A percentile compares a stretch with the other conserved stretches of the same genome.
Conservation (phyloP, 2,797 vertebrate genomes). For the Neopelma chrysocephalum region DNA sequence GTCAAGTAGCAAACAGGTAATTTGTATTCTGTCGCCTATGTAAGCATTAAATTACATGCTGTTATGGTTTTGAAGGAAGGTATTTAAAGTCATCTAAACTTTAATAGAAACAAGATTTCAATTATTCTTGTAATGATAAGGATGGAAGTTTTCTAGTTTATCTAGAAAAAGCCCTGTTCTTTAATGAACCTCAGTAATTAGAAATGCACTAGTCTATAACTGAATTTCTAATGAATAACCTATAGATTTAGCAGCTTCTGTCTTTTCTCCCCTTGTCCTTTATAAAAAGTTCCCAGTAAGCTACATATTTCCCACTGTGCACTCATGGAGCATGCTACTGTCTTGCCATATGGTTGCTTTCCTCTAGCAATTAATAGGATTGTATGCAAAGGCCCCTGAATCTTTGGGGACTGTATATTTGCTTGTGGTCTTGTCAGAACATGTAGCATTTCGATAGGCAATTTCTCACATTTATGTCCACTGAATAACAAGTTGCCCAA, state of each 20-base stretch:
- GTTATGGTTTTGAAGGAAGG: conserved; percentile 36
- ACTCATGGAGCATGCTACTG: neutral
- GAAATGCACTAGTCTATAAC: neutral
- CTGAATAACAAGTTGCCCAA: conserved; percentile 67
- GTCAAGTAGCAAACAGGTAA: neutral
- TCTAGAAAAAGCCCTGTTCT: conserved; percentile 32
- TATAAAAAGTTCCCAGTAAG: conserved; percentile 42
- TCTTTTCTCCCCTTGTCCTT: neutral
- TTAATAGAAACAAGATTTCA: conserved; percentile 61
- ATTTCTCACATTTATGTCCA: conserved; percentile 37
- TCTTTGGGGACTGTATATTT: conserved; percentile 65
- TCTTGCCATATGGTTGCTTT: conserved; percentile 64
- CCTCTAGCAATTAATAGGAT: conserved; percentile 71
- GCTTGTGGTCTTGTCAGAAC: conserved; percentile 69
- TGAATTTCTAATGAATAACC: conserved; percentile 58
- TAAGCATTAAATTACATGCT: conserved; percentile 51
- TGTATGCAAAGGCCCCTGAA: conserved; percentile 54
- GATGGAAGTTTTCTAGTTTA: conserved; percentile 59
- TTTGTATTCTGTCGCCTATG: conserved; percentile 32
- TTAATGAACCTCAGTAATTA: conserved; percentile 52
- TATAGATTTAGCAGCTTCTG: conserved; percentile 42
- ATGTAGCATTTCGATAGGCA: conserved; percentile 35
- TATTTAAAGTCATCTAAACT: conserved; percentile 50
- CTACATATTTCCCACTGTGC: conserved; percentile 49
- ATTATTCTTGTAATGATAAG: conserved; percentile 41